A percentile compares a stretch with the other conserved stretches of the same genome.
Conservation (phyloP, 2,797 vertebrate genomes). For the Eutrigla gurnardus region DNA sequence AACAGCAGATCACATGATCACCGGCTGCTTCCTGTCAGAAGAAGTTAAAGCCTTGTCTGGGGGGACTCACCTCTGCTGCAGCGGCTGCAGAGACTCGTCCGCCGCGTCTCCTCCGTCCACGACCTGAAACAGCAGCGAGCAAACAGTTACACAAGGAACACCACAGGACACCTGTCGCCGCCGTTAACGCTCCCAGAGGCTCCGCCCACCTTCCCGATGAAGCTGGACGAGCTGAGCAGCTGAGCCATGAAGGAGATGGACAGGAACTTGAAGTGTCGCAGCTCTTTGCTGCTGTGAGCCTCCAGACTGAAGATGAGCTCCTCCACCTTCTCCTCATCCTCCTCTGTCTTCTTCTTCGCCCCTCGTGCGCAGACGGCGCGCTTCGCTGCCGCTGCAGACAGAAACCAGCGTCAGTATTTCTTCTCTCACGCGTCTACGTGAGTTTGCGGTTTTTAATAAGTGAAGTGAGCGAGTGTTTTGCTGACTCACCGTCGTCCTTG, state of each 20-base stretch:
- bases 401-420: neutral
- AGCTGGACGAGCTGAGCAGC: constrained; percentile 87
- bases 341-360: constrained; percentile 37
- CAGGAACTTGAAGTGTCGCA: constrained; percentile 94
- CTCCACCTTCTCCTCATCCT: constrained; percentile 69
- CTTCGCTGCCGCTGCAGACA: constrained; percentile 60
- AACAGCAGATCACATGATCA: neutral
- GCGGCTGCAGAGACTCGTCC: constrained; percentile 78
- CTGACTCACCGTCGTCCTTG: constrained; percentile 87
- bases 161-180: neutral
- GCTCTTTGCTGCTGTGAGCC: constrained; percentile 90
- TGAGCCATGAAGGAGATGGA: constrained; percentile 93
- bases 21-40: neutral
- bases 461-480: no score
- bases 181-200: neutral
- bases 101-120: constrained; percentile 78
- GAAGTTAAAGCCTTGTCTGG: neutral
- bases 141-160: neutral
- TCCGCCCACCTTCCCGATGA: constrained; percentile 89
- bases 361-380: constrained; percentile 25
- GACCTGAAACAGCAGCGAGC: constrained; percentile 78
- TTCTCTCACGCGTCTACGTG: neutral
- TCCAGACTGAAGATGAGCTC: constrained; percentile 89
- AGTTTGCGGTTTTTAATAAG: neutral
- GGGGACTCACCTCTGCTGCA: constrained; percentile 90